These are phyloP conservation scores for Baryphthengus martii DNA, from an alignment of 2,113 vertebrate species.

Conservation along the genomic window DNA sequence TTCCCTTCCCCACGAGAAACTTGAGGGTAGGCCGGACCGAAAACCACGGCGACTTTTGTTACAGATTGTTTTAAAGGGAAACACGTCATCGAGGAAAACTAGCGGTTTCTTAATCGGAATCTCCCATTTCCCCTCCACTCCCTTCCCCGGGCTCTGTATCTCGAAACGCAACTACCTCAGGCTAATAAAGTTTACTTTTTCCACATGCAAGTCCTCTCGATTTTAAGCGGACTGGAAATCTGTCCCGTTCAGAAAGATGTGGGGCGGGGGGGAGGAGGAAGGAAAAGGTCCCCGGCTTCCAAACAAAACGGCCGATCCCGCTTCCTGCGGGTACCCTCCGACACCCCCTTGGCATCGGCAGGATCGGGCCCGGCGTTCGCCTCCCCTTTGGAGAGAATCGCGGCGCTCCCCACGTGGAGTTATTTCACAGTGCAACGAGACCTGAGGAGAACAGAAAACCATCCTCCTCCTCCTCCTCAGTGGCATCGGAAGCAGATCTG, in stretches of 20 bases:
- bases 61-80: neutral
- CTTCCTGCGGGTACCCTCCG: neutral
- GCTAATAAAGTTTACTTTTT: constrained; percentile 71
- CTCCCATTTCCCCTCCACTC: neutral
- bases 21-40: neutral
- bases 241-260: neutral
- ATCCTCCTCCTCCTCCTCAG: neutral
- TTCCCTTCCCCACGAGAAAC: neutral
- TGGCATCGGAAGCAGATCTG: neutral
- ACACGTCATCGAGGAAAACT: neutral
- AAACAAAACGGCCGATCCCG: neutral
- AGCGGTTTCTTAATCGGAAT: neutral
- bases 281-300: neutral
- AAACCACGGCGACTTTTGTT: neutral
- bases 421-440: neutral
- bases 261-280: neutral
- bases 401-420: neutral
- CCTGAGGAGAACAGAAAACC: neutral
- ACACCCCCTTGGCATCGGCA: accelerated
- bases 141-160: constrained; percentile 37
- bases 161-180: constrained; percentile 69
- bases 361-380: neutral
- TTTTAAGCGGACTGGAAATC: neutral
- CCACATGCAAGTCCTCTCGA: neutral
- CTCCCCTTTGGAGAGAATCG: neutral